Conservation (phyloP, 2,888 invertebrate genomes). For the Notocelia uddmanniana region DNA sequence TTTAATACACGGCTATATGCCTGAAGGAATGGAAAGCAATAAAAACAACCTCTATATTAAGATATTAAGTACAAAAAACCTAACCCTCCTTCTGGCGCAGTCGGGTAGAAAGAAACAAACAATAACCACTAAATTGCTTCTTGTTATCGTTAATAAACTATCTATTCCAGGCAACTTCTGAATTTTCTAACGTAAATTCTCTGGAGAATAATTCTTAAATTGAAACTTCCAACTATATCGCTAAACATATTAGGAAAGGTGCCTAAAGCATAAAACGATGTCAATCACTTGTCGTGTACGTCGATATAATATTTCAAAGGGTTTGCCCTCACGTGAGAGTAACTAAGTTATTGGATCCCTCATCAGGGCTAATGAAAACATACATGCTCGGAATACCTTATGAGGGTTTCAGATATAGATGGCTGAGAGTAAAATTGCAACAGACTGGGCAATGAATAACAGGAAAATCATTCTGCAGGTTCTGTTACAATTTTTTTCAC, state of each 20-base stretch:
- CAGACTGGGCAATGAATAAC: neutral
- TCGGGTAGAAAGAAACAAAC: too few relatives aligned
- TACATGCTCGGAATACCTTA: slow-evolving; percentile 48
- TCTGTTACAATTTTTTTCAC: too few relatives aligned
- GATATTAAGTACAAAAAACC: too few relatives aligned
- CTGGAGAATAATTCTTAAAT: neutral
- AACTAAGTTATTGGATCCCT: slow-evolving; percentile 49
- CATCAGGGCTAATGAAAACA: slow-evolving; percentile 48
- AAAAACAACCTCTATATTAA: too few relatives aligned
- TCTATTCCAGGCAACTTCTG: neutral
- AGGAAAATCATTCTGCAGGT: too few relatives aligned
- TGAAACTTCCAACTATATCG: neutral
- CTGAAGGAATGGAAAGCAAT: too few relatives aligned
- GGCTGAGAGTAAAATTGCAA: neutral
- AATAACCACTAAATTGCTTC: too few relatives aligned
- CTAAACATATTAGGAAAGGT: slow-evolving; percentile 31
- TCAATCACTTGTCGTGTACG: slow-evolving; percentile 42
- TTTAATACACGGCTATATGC: too few relatives aligned
- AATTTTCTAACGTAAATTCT: neutral
- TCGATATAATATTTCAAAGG: slow-evolving; percentile 46
- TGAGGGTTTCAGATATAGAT: slow-evolving; percentile 39
- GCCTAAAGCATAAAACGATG: slow-evolving; percentile 23
- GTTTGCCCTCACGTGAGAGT: slow-evolving; percentile 42
- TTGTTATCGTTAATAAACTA: too few relatives aligned
- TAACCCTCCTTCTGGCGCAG: too few relatives aligned